Evolutionary conservation across 2,888 invertebrate genomes (phyloP).

Genomic region (Linyphia triangularis): DNA sequence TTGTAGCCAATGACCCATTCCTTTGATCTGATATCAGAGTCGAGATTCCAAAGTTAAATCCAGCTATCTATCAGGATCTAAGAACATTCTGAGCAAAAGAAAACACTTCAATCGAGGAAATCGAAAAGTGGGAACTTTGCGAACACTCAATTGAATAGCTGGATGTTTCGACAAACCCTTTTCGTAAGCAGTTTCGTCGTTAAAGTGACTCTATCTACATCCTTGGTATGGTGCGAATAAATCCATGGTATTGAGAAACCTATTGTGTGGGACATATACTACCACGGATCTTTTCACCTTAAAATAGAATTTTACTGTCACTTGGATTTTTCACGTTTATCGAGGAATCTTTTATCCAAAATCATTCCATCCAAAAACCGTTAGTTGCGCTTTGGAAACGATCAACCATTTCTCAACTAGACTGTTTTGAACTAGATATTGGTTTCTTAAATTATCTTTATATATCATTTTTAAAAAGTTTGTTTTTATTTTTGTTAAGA

Average conservation of each 20-base stretch:
- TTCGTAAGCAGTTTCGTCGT: conserved; percentile 14
- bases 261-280: not conserved
- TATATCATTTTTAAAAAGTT: too few species aligned
- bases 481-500: too few species aligned
- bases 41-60: conserved; percentile 12
- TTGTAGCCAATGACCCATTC: not conserved
- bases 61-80: conserved; percentile 26
- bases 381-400: not conserved
- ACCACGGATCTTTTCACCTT: not conserved
- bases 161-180: not conserved
- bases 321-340: not conserved
- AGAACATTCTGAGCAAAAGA: not conserved
- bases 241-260: not conserved
- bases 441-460: too few species aligned
- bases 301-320: not conserved
- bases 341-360: not conserved
- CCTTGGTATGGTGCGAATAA: not conserved
- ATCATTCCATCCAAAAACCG: not conserved
- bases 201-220: not conserved
- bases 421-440: too few species aligned
- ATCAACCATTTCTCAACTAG: not conserved
- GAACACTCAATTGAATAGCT: not conserved
- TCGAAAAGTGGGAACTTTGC: not conserved
- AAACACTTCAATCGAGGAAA: conserved; percentile 12
- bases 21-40: conserved; percentile 14